Base-by-base conservation (phyloP, 2,113 vertebrate species). In the Psettodes erumei region DNA sequence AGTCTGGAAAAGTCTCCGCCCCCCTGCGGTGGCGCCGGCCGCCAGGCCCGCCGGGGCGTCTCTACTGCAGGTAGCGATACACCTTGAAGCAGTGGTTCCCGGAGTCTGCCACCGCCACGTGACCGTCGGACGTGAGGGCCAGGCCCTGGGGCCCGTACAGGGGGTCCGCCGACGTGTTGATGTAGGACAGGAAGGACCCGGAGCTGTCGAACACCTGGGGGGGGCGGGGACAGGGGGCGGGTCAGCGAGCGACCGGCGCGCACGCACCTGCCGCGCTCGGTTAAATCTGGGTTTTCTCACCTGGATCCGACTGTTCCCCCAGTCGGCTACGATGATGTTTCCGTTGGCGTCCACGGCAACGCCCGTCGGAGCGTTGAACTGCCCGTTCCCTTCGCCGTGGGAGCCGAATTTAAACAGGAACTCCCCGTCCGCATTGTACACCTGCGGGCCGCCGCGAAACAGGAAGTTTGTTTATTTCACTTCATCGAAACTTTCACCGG, bases 381-480 rank as follows among this genome's bases (percentile, higher is more conserved):
- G 97, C 13, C 97, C 98, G 0, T 99, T 99, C 6, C 98, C 98
- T 83, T 99, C 98, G 0, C 98, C 98, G 0, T 99, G 97, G 0
- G 98, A 99, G n/a, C 98, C 98, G 2, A 99, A 99, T 86, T 99
- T 98, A 93, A 96, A 98, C 68, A 99, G 95, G 93, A 99, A 99
- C 91, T 99, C 98, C 0, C 98, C 98, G 0, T 99, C 97, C 0
- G 98, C 96, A 0, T 93, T 98, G 93, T 98, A 99, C 15, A 99
- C 97, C 97, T 98, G 89, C 42, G 12, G 56, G 48, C n/a, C n/a
- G n/a, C n/a, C n/a, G n/a, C n/a, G n/a, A n/a, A n/a, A n/a, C n/a
- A n/a, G n/a, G n/a, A n/a, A n/a, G n/a, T n/a, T n/a, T n/a, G n/a
- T n/a, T n/a, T n/a, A n/a, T n/a, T n/a, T n/a, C n/a, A n/a, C n/a